Conservation (phyloP, 2,113 vertebrate genomes). For the Sterrhoptilus dennistouni region DNA sequence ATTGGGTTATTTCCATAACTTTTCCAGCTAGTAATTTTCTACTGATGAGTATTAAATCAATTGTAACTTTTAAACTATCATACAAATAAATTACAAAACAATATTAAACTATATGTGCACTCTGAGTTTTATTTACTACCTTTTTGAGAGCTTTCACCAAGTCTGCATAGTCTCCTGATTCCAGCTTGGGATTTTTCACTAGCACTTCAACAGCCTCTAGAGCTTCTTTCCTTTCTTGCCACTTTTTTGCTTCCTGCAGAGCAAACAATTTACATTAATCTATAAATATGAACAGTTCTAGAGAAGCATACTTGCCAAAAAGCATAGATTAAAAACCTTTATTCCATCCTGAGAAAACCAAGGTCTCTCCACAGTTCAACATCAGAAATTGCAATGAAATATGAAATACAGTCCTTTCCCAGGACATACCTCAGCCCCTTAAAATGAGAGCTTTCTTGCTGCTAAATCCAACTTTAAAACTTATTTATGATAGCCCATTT, state of each 20-base stretch:
- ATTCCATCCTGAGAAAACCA: background rate
- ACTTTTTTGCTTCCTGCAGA: slow-evolving; percentile 95
- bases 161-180: slow-evolving; percentile 93
- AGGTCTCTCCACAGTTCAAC: background rate
- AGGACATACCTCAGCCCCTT: background rate
- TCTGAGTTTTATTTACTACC: slow-evolving; percentile 68
- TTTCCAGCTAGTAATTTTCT: background rate
- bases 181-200: slow-evolving; percentile 92
- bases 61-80: background rate
- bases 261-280: background rate
- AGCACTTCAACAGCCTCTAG: slow-evolving; percentile 89
- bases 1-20: background rate
- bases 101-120: background rate
- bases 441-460: background rate
- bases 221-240: slow-evolving; percentile 98
- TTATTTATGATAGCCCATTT: background rate
- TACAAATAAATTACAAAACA: background rate
- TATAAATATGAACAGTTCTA: background rate
- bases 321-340: background rate
- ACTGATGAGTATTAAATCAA: background rate
- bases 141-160: slow-evolving; percentile 94
- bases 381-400: background rate
- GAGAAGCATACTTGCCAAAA: background rate
- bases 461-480: background rate
- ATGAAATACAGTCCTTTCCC: background rate